Conservation (phyloP, 1,140 invertebrate species). For the Manduca sexta region DNA sequence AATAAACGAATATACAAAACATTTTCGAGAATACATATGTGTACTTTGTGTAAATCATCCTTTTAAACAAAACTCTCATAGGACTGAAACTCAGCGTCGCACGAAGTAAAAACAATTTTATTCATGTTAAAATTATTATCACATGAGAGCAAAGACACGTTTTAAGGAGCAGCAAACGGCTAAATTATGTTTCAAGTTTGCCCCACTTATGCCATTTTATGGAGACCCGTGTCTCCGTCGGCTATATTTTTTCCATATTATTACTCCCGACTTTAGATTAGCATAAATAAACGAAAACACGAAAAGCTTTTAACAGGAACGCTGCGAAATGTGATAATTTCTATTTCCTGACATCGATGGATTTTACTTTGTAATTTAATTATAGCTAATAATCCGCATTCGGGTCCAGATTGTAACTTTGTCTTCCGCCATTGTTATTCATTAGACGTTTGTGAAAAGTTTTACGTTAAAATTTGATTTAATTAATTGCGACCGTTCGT, state of each 20-base stretch:
- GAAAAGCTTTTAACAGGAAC: slow-evolving; percentile 31
- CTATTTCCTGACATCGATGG: slow-evolving; percentile 16
- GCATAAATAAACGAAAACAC: slow-evolving; percentile 31
- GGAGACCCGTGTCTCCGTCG: slow-evolving; percentile 26
- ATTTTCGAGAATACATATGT: too few relatives aligned
- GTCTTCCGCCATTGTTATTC: slow-evolving; percentile 14
- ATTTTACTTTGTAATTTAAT: slow-evolving; percentile 12
- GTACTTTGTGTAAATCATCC: too few relatives aligned
- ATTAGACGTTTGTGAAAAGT: slow-evolving; percentile 4
- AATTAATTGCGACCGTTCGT: background rate
- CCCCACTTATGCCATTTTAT: slow-evolving; percentile 32
- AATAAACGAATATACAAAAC: too few relatives aligned
- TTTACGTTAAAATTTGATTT: slow-evolving; percentile 7
- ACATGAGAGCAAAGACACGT: slow-evolving; percentile 5
- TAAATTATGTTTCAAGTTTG: slow-evolving; percentile 33
- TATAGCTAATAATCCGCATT: slow-evolving; percentile 6
- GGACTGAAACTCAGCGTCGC: too few relatives aligned
- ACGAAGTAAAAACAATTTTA: background rate
- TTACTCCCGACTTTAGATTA: slow-evolving; percentile 34
- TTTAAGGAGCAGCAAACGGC: slow-evolving; percentile 18
- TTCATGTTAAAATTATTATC: slow-evolving; percentile 3
- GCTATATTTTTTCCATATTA: slow-evolving; percentile 35
- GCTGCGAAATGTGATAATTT: slow-evolving; percentile 21
- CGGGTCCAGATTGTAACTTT: slow-evolving; percentile 11
- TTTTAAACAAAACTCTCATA: too few relatives aligned